phyloP scores from a whole-genome alignment of 2,888 invertebrate species.

The Oligia fasciuncula region DNA sequence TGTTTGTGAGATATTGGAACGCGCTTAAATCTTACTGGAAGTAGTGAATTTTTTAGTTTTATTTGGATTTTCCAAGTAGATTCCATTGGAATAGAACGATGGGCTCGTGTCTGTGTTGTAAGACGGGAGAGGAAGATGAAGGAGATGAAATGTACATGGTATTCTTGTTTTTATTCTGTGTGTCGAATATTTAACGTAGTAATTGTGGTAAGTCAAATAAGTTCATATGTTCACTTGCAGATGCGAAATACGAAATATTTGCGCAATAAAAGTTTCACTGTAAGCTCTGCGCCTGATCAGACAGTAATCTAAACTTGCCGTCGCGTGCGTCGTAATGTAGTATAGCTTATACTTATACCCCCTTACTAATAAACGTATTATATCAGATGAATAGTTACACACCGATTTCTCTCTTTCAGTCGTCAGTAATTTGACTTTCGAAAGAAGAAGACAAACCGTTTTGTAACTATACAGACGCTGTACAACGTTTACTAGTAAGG shows the following conservation, averaged over 20 bases:
- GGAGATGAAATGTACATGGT: neutral
- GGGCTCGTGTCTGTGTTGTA: neutral
- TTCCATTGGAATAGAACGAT: neutral
- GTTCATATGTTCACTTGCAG: constrained; percentile 10
- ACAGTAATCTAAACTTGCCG: neutral
- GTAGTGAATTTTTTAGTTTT: neutral
- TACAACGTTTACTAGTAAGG: no score
- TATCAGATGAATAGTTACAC: no score
- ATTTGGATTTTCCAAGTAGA: neutral
- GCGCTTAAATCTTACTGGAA: neutral
- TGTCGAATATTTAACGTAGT: neutral
- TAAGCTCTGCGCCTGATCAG: neutral
- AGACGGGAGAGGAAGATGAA: neutral
- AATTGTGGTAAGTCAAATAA: constrained; percentile 1
- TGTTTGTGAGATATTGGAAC: neutral
- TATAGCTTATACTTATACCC: neutral
- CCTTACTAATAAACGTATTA: no score
- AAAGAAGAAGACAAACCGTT: no score
- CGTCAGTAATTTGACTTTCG: no score
- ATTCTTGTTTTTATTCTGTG: neutral
- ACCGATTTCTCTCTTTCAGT: no score
- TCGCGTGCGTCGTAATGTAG: neutral
- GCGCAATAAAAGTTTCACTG: neutral
- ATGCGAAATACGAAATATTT: neutral
- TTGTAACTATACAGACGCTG: no score